Evolutionary conservation across 2,797 vertebrate species (phyloP), one percentile per base, ranked within the genome.

Genomic region (Schizothorax lantsangensis): DNA sequence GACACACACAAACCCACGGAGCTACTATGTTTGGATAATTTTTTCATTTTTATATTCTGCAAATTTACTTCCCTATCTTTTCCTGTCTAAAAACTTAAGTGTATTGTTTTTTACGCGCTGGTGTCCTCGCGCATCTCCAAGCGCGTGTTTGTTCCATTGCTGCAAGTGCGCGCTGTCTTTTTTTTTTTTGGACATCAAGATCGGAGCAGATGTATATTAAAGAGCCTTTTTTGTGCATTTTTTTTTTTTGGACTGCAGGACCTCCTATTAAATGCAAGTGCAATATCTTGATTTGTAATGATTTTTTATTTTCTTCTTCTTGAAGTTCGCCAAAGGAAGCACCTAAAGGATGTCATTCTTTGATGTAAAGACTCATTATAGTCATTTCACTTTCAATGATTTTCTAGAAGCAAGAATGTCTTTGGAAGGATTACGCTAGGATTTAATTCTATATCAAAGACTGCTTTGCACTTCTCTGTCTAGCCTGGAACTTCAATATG

Each of bases 371-470:
- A 57, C 38, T 38, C 12, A 62, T 40, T 66, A 36, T 19, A 9
- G 57, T 69, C 40, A 23, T 23, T 84, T 49, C 23, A 71, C 62
- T 88, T n/a, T 83, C 0, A 40, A 5, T 4, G 14, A 6, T 59
- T 79, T 47, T 72, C n/a, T 59, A 40, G 45, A 72, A 47, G 36
- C 83, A 68, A 12, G 15, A 82, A 68, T 19, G 30, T 57, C n/a
- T 2, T 81, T 88, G 71, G 2, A 89, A 88, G 89, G 26, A 84
- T 86, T 38, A 30, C 72, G 79, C 30, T 17, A 73, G 38, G n/a
- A 14, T 30, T 73, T 21, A 83, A 26, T 5, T 69, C 19, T 78
- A 15, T 14, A 17, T 26, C 74, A n/a, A 23, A 30, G 5, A 33
- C 30, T 12, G 15, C 79, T 72, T 36, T 71, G 15, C 21, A 30